These are phyloP conservation scores for Thereva nobilitata DNA, from an alignment of 2,888 invertebrate genomes.

Conservation along the genomic window DNA sequence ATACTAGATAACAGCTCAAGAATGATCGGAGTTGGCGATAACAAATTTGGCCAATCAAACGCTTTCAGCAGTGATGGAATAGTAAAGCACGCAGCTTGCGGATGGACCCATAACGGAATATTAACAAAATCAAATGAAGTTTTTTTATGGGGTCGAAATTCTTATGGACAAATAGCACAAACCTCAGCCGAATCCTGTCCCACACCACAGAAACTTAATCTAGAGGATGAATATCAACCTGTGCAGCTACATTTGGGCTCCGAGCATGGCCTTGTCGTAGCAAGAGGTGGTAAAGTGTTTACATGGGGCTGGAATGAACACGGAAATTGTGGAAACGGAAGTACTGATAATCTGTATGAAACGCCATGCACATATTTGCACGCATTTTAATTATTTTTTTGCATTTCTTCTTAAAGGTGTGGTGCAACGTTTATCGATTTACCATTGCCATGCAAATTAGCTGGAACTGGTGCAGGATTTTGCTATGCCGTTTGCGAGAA, in stretches of 20 bases:
- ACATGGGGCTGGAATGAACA: slow-evolving; percentile 94
- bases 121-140: slow-evolving; percentile 67
- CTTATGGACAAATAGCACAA: slow-evolving; percentile 75
- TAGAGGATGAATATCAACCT: slow-evolving; percentile 46
- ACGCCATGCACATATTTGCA: background rate
- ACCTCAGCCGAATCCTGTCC: slow-evolving; percentile 51
- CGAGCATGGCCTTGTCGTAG: slow-evolving; percentile 76
- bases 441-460: slow-evolving; percentile 49
- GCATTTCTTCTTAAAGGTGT: slow-evolving; percentile 45
- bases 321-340: slow-evolving; percentile 77
- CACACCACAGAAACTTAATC: slow-evolving; percentile 48
- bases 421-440: slow-evolving; percentile 49
- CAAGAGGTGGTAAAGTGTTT: slow-evolving; percentile 67
- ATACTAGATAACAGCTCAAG: slow-evolving; percentile 50
- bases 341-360: slow-evolving; percentile 54
- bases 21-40: slow-evolving; percentile 78
- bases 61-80: slow-evolving; percentile 60
- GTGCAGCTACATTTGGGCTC: slow-evolving; percentile 66
- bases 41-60: slow-evolving; percentile 77
- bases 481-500: slow-evolving; percentile 52
- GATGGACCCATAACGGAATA: slow-evolving; percentile 79
- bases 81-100: slow-evolving; percentile 63
- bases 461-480: slow-evolving; percentile 56
- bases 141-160: slow-evolving; percentile 79
- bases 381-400: slow-evolving; percentile 9